phyloP scores from a whole-genome alignment of 2,113 vertebrate species.

The Pachypanchax playfairii region DNA sequence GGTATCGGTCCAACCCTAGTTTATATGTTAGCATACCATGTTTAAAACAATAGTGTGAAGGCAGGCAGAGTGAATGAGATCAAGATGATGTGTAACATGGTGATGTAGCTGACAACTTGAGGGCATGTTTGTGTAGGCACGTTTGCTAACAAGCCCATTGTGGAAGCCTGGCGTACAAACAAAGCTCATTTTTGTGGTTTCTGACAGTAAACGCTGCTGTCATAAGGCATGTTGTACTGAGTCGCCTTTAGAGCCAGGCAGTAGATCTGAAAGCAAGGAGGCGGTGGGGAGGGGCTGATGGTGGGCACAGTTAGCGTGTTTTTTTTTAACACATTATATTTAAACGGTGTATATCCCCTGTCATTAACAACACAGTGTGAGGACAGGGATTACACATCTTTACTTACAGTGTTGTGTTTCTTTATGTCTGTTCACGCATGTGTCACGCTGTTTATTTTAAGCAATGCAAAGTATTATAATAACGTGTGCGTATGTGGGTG shows the following conservation, averaged over 20 bases:
- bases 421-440: constrained; percentile 14
- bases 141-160: constrained; percentile 64
- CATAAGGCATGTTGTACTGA: constrained; percentile 51
- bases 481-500: constrained; percentile 48
- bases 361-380: constrained; percentile 49
- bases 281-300: background rate
- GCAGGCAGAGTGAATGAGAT: constrained; percentile 29
- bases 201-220: constrained; percentile 46
- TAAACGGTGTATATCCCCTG: constrained; percentile 22
- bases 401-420: background rate
- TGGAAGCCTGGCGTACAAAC: constrained; percentile 56
- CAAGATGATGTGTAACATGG: constrained; percentile 30
- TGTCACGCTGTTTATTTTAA: constrained; percentile 58
- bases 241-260: constrained; percentile 25
- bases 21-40: too few species aligned
- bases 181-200: constrained; percentile 62
- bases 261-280: constrained; percentile 21
- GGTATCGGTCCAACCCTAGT: too few species aligned
- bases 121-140: constrained; percentile 65
- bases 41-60: constrained; percentile 13
- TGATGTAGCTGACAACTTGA: constrained; percentile 39
- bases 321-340: constrained; percentile 19
- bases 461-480: constrained; percentile 54
- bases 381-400: constrained; percentile 14
- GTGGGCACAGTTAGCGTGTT: constrained; percentile 38